phyloP scores from a whole-genome alignment of 1,140 invertebrate species.

The Paracyclopina nana region DNA sequence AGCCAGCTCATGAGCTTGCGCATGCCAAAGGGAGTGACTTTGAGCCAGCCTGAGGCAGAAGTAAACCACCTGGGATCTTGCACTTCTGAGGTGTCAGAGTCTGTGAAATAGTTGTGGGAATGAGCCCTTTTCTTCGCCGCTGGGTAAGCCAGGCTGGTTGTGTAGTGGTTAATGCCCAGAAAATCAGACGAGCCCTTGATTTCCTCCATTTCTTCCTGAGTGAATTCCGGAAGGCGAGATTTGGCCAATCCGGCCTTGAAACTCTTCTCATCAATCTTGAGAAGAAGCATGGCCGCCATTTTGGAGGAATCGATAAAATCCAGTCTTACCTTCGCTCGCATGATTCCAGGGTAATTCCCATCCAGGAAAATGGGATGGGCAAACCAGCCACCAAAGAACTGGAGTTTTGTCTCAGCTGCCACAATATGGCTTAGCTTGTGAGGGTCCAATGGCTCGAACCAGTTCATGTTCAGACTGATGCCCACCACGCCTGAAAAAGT shows the following conservation, averaged over 20 bases:
- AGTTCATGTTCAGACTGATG: neutral
- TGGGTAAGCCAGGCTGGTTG: neutral
- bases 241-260: slow-evolving; percentile 15
- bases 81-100: neutral
- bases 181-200: slow-evolving; percentile 10
- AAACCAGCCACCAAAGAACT: slow-evolving; percentile 25
- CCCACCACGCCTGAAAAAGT: neutral
- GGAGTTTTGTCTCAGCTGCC: slow-evolving; percentile 15
- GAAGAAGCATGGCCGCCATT: neutral
- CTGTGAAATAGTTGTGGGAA: neutral
- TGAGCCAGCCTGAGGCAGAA: neutral
- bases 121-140: neutral
- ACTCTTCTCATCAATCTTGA: slow-evolving; percentile 18
- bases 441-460: neutral
- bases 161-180: slow-evolving; percentile 8
- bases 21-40: neutral
- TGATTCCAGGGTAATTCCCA: slow-evolving; percentile 26
- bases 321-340: slow-evolving; percentile 18
- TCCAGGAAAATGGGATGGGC: slow-evolving; percentile 24
- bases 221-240: slow-evolving; percentile 21
- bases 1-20: neutral
- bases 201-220: slow-evolving; percentile 9
- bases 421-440: neutral
- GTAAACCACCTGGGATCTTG: neutral
- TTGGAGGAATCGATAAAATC: neutral